Evolutionary conservation across 2,888 invertebrate genomes (phyloP).

Genomic region (Agelastica alni): DNA sequence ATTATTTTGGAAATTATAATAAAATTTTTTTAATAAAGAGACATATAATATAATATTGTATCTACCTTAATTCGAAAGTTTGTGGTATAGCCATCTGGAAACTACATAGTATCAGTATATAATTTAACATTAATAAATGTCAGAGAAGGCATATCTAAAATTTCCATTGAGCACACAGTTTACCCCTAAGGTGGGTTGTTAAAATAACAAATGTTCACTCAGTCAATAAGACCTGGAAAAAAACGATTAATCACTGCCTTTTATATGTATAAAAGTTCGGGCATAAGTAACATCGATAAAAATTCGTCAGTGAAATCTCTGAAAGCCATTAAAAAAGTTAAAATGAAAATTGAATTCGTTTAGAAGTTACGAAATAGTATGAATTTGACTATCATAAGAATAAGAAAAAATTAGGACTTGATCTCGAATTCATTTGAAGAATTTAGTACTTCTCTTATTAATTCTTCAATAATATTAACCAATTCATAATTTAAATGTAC

Average conservation of each 20-base stretch:
- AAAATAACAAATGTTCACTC: slow-evolving; percentile 29
- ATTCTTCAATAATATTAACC: no score
- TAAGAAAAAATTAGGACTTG: not conserved
- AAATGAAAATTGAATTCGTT: slow-evolving; percentile 5
- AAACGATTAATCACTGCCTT: slow-evolving; percentile 27
- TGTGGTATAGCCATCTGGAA: not conserved
- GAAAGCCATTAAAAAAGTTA: slow-evolving; percentile 12
- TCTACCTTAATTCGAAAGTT: not conserved
- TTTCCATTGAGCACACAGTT: slow-evolving; percentile 28
- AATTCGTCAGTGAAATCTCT: slow-evolving; percentile 20
- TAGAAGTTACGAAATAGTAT: not conserved
- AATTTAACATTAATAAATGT: slow-evolving; percentile 25
- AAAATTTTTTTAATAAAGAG: no score
- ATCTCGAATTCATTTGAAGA: no score
- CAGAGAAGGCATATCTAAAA: slow-evolving; percentile 28
- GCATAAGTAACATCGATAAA: slow-evolving; percentile 23
- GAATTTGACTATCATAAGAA: not conserved
- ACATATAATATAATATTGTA: no score
- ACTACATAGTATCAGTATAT: slow-evolving; percentile 17
- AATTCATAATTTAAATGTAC: no score
- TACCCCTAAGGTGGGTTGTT: slow-evolving; percentile 26
- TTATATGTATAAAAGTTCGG: slow-evolving; percentile 26
- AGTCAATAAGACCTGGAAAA: slow-evolving; percentile 27
- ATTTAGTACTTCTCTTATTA: no score
- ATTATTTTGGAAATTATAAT: no score